Percentiles rank a stretch among this genome's conserved stretches.
phyloP scores from a whole-genome alignment of 2,888 invertebrate genomes.

The Tholera decimalis region DNA sequence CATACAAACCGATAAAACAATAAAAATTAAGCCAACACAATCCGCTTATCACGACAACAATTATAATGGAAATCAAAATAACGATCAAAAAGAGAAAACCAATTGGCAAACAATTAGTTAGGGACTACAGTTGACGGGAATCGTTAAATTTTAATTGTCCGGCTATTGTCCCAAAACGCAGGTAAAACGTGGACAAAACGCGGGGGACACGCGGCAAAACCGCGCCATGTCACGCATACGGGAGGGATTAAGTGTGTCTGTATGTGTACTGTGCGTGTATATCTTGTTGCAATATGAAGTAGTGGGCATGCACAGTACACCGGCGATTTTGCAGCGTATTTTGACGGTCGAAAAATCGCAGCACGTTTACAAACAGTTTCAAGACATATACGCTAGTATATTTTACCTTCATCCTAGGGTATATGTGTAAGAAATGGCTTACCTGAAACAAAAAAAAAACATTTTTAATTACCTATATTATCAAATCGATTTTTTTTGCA shows the following conservation, averaged over 20 bases:
- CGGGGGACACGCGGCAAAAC: conserved; percentile 33
- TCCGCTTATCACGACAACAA: conserved; percentile 48
- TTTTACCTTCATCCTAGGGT: too few species aligned
- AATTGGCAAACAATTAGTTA: conserved; percentile 63
- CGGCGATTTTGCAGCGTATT: conserved; percentile 42
- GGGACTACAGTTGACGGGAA: conserved; percentile 50
- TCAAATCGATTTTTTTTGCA: too few species aligned
- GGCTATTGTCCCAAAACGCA: conserved; percentile 57
- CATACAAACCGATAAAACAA: conserved; percentile 18
- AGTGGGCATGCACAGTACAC: conserved; percentile 60
- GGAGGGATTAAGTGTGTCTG: conserved; percentile 58
- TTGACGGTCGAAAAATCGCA: not conserved
- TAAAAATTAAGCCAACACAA: conserved; percentile 35
- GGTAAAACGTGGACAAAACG: conserved; percentile 34
- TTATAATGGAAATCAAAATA: conserved; percentile 54
- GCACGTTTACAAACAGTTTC: too few species aligned
- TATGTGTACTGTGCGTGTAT: conserved; percentile 51
- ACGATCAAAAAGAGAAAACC: conserved; percentile 46
- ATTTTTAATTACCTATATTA: too few species aligned
- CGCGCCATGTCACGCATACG: conserved; percentile 33
- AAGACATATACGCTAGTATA: too few species aligned
- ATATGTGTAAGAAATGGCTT: too few species aligned
- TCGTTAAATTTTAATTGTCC: conserved; percentile 63
- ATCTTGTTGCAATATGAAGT: conserved; percentile 60
- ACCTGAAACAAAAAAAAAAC: conserved; percentile 63